Conservation (phyloP, 2,113 vertebrate genomes). For the Murina feae region DNA sequence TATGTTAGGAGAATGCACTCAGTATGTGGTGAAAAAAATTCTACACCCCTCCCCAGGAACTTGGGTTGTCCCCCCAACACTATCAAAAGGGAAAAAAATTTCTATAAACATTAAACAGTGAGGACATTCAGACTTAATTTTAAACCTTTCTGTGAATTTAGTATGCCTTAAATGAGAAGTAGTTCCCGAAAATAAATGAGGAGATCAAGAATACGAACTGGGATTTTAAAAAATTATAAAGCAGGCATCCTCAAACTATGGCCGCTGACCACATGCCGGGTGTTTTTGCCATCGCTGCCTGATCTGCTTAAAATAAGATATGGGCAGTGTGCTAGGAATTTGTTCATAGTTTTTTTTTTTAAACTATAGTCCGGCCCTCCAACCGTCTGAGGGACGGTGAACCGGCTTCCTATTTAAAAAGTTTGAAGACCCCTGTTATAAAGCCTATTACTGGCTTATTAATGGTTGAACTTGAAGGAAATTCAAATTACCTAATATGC, state of each 20-base stretch:
- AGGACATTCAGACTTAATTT: not conserved
- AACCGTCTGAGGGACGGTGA: no score
- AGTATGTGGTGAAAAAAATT: not conserved
- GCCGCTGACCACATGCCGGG: no score
- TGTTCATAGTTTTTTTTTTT: no score
- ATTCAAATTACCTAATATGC: not conserved
- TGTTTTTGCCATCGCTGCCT: no score
- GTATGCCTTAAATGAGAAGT: conserved; percentile 8
- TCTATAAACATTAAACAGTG: not conserved
- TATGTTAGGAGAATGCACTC: not conserved
- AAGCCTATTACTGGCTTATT: not conserved
- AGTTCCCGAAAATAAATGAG: not conserved
- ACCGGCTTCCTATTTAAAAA: no score
- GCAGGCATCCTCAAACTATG: no score
- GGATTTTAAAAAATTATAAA: not conserved
- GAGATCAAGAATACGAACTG: not conserved
- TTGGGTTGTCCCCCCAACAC: not conserved
- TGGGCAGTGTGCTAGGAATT: no score
- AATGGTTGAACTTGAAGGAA: not conserved
- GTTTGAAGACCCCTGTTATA: no score
- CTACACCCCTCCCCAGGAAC: not conserved
- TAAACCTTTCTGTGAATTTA: not conserved
- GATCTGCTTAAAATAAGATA: no score
- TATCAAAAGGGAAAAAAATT: not conserved
- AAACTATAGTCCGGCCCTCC: no score